Conservation (phyloP, 2,888 invertebrate species). For the Colostygia pectinataria region DNA sequence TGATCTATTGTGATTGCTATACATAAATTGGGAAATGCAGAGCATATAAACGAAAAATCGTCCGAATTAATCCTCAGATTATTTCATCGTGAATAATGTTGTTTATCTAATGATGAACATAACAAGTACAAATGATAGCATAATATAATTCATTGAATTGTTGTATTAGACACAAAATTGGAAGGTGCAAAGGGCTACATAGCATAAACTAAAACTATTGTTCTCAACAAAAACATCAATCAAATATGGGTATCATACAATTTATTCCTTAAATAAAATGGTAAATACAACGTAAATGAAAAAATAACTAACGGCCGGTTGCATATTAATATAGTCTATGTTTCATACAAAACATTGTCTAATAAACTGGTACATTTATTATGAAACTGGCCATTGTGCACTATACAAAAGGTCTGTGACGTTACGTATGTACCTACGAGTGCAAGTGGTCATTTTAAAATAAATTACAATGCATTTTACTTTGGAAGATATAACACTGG, state of each 20-base stretch:
- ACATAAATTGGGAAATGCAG: background rate
- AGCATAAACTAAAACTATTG: slow-evolving; percentile 1
- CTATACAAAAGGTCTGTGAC: slow-evolving; percentile 9
- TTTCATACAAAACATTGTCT: slow-evolving; percentile 4
- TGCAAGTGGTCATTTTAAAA: slow-evolving; percentile 11
- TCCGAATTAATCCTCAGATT: background rate
- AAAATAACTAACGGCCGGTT: slow-evolving; percentile 8
- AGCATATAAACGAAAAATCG: background rate
- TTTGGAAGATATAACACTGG: slow-evolving; percentile 6
- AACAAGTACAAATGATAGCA: too few species aligned
- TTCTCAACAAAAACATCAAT: slow-evolving; percentile 27
- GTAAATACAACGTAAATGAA: slow-evolving; percentile 27
- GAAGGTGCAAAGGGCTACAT: slow-evolving; percentile 7
- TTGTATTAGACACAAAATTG: background rate
- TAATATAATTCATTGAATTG: too few species aligned
- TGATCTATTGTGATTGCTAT: background rate
- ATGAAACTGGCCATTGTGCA: slow-evolving; percentile 12
- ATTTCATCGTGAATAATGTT: background rate
- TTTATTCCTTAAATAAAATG: slow-evolving; percentile 29
- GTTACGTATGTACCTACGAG: background rate
- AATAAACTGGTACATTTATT: slow-evolving; percentile 1
- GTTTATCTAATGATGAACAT: background rate
- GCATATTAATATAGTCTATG: background rate
- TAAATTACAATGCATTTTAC: background rate
- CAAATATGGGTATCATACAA: slow-evolving; percentile 17